Percentiles rank a stretch among this genome's conserved stretches.
phyloP scores from a whole-genome alignment of 2,797 vertebrate genomes.

The Gymnoscopelus braueri region DNA sequence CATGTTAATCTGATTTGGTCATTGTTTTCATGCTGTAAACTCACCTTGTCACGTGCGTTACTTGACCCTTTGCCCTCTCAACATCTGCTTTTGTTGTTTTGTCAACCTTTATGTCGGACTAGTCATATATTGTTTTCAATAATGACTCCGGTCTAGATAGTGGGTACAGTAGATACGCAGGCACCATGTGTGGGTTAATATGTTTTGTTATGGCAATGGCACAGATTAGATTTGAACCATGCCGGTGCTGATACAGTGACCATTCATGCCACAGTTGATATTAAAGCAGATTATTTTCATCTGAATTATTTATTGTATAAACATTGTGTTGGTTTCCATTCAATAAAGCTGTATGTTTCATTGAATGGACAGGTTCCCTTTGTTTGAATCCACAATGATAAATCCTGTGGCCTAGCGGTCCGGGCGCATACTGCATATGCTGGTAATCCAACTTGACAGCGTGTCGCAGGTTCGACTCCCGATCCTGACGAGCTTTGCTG shows the following conservation, averaged over 20 bases:
- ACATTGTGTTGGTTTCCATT: conserved; percentile 4
- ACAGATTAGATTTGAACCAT: conserved; percentile 28
- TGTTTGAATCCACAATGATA: too few species aligned
- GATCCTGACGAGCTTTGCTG: too few species aligned
- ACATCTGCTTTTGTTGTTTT: conserved; percentile 3
- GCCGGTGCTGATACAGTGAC: conserved; percentile 46
- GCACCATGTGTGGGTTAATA: conserved; percentile 46
- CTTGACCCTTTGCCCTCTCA: conserved; percentile 2
- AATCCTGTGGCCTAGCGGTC: too few species aligned
- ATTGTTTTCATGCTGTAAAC: neutral
- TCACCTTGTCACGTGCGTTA: conserved; percentile 11
- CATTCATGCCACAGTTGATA: conserved; percentile 57
- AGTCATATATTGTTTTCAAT: conserved; percentile 18
- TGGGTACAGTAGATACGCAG: conserved; percentile 1
- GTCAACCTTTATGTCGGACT: conserved; percentile 4
- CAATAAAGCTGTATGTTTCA: neutral
- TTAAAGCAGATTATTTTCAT: conserved; percentile 67
- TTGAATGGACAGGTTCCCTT: neutral
- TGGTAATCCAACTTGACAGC: too few species aligned
- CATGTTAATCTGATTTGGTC: conserved; percentile 37
- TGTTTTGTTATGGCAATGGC: conserved; percentile 37
- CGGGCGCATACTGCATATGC: too few species aligned
- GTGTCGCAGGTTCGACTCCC: too few species aligned
- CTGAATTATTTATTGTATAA: conserved; percentile 54
- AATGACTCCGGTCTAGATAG: conserved; percentile 33